phyloP scores from a whole-genome alignment of 2,797 vertebrate species.

The Mus spretus region DNA sequence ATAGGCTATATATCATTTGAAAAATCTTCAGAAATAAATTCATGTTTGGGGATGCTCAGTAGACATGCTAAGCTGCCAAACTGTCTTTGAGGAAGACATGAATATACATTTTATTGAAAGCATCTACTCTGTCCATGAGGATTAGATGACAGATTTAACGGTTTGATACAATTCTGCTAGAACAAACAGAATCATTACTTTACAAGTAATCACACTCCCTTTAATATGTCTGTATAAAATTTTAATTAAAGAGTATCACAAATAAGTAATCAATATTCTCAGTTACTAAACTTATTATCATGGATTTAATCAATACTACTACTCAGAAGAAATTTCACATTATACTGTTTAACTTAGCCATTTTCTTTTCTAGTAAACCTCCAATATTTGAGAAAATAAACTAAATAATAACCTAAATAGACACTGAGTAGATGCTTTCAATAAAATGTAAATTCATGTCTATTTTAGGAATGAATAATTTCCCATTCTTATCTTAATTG shows the following conservation, averaged over 20 bases:
- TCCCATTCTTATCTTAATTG: too few relatives aligned
- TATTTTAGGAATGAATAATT: too few relatives aligned
- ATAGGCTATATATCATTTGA: not conserved
- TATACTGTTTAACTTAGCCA: not conserved
- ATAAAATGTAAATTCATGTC: too few relatives aligned
- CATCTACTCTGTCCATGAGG: accelerated
- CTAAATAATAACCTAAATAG: not conserved
- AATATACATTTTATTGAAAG: not conserved
- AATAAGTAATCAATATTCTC: slow-evolving; percentile 65
- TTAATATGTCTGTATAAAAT: slow-evolving; percentile 60
- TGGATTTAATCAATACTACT: not conserved
- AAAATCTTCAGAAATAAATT: not conserved
- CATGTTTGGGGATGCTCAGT: not conserved
- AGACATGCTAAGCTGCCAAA: not conserved
- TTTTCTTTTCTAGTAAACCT: not conserved
- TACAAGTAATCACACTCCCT: slow-evolving; percentile 17
- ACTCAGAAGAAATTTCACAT: slow-evolving; percentile 28
- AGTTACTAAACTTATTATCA: slow-evolving; percentile 24
- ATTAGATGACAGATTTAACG: slow-evolving; percentile 52
- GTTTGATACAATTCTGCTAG: not conserved
- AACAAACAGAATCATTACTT: not conserved
- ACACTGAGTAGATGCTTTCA: too few relatives aligned
- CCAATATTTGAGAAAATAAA: slow-evolving; percentile 16
- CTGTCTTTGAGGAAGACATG: accelerated
- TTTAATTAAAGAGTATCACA: slow-evolving; percentile 66